Base-by-base conservation (phyloP, 2,888 invertebrate species). In the Corbicula japonica region DNA sequence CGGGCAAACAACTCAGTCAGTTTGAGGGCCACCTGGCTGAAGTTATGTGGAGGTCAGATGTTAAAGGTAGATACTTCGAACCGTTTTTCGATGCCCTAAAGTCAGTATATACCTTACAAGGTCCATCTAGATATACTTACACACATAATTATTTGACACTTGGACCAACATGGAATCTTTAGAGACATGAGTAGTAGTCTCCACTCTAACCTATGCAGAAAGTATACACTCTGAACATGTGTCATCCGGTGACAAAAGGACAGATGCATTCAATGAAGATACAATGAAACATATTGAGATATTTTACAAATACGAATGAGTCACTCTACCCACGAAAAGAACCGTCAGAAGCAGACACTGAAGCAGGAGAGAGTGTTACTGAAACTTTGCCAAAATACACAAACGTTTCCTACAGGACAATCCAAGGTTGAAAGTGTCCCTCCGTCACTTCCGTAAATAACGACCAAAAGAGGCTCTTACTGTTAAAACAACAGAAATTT, bases 351-450 rank as follows among this genome's bases (percentile, higher is more conserved):
- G 32, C 15, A 70, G 34, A 70, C 70, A 46, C 34, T 58, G 4
- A 58, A 46, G n/a, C 70, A 71, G 62, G 62, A 71, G 41, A 21
- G 41, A 23, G 71, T 71, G 2, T 38, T 71, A 62, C 52, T n/a
- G 71, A 71, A 10, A 61, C 71, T 2, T 15, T 71, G 28, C 50
- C 30, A 38, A 71, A 15, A 32, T 62, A 18, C 71, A 71, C 32
- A 61, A 52, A 62, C 50, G 52, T 28, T 71, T 61, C 41, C 23
- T 71, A 41, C 10, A 61, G 38, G 62, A 71, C 28, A 23, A 62
- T 52, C 71, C 71, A 18, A 28, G 38, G 3, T 38, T 52, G 62
- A 71, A 71, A 41, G 61, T 71, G 5, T 71, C 71, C 12, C 62
- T 71, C 6, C 61, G 71, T 52, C 50, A 61, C 21, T 71, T 71